Evolutionary conservation across 2,888 invertebrate species (phyloP).

Genomic region (Chaetoderma sp.): DNA sequence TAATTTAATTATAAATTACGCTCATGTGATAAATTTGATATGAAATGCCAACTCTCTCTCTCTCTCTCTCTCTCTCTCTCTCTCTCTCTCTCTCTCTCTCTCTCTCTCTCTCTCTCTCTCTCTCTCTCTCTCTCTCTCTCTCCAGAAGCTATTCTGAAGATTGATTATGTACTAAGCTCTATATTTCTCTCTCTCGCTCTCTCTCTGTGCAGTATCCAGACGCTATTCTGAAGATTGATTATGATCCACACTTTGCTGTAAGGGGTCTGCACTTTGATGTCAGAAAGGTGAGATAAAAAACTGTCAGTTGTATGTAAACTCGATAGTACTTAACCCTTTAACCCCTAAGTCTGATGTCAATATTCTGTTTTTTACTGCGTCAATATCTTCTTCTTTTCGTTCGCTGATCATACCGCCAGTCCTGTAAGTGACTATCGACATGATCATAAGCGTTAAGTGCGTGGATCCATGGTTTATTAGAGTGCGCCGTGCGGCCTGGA

Average conservation of each 20-base stretch:
- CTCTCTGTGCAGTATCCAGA: slow-evolving; percentile 89
- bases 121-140: background rate
- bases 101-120: background rate
- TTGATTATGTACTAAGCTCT: too few species aligned
- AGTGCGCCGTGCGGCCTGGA: too few species aligned
- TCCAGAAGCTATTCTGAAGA: background rate
- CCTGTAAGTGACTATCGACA: too few species aligned
- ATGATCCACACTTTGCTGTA: slow-evolving; percentile 93
- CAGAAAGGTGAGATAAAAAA: slow-evolving; percentile 77
- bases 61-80: background rate
- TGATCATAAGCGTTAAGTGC: too few species aligned
- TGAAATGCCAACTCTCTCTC: background rate
- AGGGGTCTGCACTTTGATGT: slow-evolving; percentile 98
- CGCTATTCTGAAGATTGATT: slow-evolving; percentile 82
- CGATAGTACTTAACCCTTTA: too few species aligned
- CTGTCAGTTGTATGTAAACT: too few species aligned
- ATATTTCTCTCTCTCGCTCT: too few species aligned
- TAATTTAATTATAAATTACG: background rate
- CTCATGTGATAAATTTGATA: background rate
- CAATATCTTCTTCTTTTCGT: too few species aligned
- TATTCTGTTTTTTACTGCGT: too few species aligned
- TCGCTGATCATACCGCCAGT: too few species aligned
- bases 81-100: background rate
- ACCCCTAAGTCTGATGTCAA: too few species aligned
- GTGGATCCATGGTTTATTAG: too few species aligned